A percentile compares a stretch with the other conserved stretches of the same genome.
These are phyloP conservation scores for Caprella mutica DNA, from an alignment of 2,888 invertebrate genomes.

Conservation along the genomic window DNA sequence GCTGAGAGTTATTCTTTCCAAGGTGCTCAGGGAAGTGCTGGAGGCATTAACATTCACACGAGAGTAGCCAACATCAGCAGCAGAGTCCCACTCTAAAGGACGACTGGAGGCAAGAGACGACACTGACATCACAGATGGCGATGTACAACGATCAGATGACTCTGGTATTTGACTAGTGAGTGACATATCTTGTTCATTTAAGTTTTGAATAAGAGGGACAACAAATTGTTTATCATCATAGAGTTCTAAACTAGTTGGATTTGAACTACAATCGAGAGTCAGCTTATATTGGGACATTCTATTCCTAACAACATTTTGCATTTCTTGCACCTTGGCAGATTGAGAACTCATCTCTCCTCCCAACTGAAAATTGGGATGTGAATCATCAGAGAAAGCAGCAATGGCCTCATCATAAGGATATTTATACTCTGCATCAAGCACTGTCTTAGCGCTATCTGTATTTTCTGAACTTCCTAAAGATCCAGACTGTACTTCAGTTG, in stretches of 20 bases:
- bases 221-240: neutral
- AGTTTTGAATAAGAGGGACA: neutral
- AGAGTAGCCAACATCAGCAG: slow-evolving; percentile 69
- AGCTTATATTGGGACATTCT: no score
- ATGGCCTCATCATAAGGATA: neutral
- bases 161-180: slow-evolving; percentile 27
- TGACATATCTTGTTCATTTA: slow-evolving; percentile 26
- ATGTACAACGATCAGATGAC: slow-evolving; percentile 32
- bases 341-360: no score
- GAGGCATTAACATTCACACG: slow-evolving; percentile 17
- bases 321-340: no score
- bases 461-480: slow-evolving; percentile 34
- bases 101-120: slow-evolving; percentile 62
- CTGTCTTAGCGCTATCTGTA: slow-evolving; percentile 31
- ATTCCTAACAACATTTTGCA: no score
- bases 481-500: neutral
- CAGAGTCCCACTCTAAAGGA: slow-evolving; percentile 75
- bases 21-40: slow-evolving; percentile 45
- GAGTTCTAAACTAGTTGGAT: no score
- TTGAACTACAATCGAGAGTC: no score
- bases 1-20: slow-evolving; percentile 52
- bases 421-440: slow-evolving; percentile 14
- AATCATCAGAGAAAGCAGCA: neutral
- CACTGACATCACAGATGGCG: slow-evolving; percentile 51
- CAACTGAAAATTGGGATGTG: neutral